These are phyloP conservation scores for Mormyrops attenuatus DNA, from an alignment of 2,797 vertebrate genomes.

Conservation along the genomic window DNA sequence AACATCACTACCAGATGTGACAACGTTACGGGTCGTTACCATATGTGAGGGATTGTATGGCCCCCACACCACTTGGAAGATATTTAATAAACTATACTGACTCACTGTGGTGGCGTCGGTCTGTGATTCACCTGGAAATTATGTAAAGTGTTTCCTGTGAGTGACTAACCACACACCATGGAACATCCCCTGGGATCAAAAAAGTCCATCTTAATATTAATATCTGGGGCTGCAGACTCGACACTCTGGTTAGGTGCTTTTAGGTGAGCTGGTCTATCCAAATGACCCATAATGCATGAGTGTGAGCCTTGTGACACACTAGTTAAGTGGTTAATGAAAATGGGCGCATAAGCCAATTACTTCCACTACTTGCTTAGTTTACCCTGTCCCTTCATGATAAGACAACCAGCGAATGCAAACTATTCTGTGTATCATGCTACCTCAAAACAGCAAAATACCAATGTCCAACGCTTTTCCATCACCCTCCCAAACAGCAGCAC, in stretches of 20 bases:
- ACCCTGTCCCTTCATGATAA: neutral
- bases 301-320: neutral
- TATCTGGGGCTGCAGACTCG: neutral
- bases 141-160: neutral
- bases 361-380: neutral
- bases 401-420: neutral
- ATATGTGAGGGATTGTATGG: neutral
- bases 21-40: neutral
- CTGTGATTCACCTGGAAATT: neutral
- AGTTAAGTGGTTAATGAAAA: neutral
- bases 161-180: neutral
- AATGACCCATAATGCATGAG: neutral
- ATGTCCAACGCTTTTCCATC: neutral
- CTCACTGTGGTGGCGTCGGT: neutral
- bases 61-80: neutral
- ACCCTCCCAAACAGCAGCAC: neutral
- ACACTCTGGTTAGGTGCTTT: neutral
- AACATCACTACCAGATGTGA: neutral
- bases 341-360: neutral
- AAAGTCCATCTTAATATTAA: neutral
- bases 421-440: neutral
- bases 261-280: neutral
- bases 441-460: neutral
- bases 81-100: conserved; percentile 1
- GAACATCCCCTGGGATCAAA: neutral